Evolutionary conservation across 2,113 vertebrate genomes (phyloP).

Genomic region (Periophthalmodon schlosseri): DNA sequence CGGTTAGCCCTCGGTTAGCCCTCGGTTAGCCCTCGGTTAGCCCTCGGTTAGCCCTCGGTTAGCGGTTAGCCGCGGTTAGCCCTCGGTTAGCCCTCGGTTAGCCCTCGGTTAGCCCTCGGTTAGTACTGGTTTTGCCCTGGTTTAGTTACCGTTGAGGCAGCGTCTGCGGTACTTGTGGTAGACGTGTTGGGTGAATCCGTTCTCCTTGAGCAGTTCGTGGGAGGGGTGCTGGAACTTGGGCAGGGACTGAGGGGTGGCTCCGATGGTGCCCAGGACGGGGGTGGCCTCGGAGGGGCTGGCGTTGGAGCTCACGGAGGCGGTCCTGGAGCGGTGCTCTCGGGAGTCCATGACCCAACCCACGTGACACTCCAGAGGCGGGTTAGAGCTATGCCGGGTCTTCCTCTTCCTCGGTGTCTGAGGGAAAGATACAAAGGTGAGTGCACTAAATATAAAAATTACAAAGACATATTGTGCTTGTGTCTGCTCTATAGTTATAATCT

Average conservation of each 20-base stretch:
- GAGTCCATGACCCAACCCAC: conserved; percentile 99
- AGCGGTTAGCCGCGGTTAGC: too few relatives aligned
- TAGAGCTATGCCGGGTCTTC: conserved; percentile 97
- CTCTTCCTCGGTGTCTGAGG: conserved; percentile 93
- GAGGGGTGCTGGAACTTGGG: conserved; percentile 99
- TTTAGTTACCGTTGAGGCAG: conserved; percentile 90
- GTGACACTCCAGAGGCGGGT: conserved; percentile 96
- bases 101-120: too few relatives aligned
- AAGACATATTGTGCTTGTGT: too few relatives aligned
- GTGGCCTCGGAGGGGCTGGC: conserved; percentile 93
- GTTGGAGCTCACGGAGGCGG: conserved; percentile 94
- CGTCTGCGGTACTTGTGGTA: conserved; percentile 99
- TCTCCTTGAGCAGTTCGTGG: conserved; percentile 97
- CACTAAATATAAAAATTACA: too few relatives aligned
- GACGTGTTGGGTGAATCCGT: conserved; percentile 98
- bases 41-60: too few relatives aligned
- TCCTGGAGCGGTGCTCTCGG: conserved; percentile 92
- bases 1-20: too few relatives aligned
- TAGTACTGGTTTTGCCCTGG: too few relatives aligned
- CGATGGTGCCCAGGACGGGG: conserved; percentile 85
- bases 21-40: too few relatives aligned
- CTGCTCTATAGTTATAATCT: too few relatives aligned
- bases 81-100: too few relatives aligned
- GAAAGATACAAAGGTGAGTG: neutral
- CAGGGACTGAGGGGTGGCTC: conserved; percentile 96